These are phyloP conservation scores for Hyaena hyaena DNA, from an alignment of 2,113 vertebrate species.

Conservation along the genomic window DNA sequence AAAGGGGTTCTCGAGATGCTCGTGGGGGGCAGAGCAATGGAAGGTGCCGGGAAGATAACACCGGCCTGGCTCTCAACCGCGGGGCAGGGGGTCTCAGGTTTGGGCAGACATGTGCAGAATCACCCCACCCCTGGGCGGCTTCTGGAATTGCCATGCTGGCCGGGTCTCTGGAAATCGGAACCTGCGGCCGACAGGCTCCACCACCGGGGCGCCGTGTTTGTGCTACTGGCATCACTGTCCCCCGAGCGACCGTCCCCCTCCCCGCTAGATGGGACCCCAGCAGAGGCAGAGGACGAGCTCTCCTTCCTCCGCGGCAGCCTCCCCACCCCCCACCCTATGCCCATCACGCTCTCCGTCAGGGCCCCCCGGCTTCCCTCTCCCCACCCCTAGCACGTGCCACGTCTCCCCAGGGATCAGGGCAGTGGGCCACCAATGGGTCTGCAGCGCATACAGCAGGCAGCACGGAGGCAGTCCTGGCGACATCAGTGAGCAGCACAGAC, in stretches of 20 bases:
- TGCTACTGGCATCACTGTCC: not conserved
- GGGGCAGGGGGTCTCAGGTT: not conserved
- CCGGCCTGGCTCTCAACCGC: not conserved
- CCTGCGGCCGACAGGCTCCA: not conserved
- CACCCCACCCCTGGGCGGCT: not conserved
- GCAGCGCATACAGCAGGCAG: not conserved
- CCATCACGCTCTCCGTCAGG: not conserved
- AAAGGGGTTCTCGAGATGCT: not conserved
- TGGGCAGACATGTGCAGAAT: not conserved
- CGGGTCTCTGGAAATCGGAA: accelerated
- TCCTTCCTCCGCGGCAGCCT: not conserved
- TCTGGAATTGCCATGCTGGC: accelerated
- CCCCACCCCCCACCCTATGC: too few species aligned
- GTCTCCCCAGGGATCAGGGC: not conserved
- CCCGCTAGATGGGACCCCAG: too few species aligned
- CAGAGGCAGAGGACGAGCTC: too few species aligned
- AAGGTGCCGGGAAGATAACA: not conserved
- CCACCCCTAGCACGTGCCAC: not conserved
- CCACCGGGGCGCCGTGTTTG: not conserved
- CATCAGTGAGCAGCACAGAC: accelerated
- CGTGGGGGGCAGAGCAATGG: not conserved
- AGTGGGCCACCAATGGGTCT: not conserved
- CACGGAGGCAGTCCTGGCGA: not conserved
- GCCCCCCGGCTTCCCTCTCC: too few species aligned
- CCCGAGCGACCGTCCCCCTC: too few species aligned